Base-by-base conservation (phyloP, 2,113 vertebrate genomes). In the Lampris incognitus region DNA sequence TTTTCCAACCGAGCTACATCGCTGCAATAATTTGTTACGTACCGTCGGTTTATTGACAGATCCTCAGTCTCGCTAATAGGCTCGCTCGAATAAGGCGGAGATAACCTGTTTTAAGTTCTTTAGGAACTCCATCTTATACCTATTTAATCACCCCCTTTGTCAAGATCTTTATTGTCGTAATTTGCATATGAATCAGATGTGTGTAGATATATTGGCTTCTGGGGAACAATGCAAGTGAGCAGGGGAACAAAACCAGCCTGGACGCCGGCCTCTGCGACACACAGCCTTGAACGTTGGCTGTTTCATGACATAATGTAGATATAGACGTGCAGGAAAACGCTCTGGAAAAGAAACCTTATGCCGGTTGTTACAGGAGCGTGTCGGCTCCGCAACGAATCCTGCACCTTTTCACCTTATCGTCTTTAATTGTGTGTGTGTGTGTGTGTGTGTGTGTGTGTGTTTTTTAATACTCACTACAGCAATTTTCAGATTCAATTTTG, bases 31-130 rank as follows among this genome's bases (percentile, higher is more conserved):
- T 82, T 75, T 4, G 48, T 86, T 62, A 65, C 66, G 56, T 62
- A 71, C 56, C 5, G 49, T 60, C 42, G 70, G 76, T 80, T 66
- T 67, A 71, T 88, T 87, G 83, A 78, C 69, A 83, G 83, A 66
- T 69, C 69, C n/a, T 88, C 78, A 86, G 66, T 79, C 42, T 36
- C 41, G 78, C 75, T 78, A 88, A 83, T 38, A 78, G 61, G 66
- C 82, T 81, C 3, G 69, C 81, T 74, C 80, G 64, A 66, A 76
- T 50, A 78, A 52, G 50, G 37, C 64, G 58, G 71, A 72, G 50
- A 87, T 82, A 69, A 71, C 75, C 78, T 70, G 69, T 63, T 81
- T 75, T 80, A 84, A 79, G 59, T 51, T 6, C 24, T 24, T 24
- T 24, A 24, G 24, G 24, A 24, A 24, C 24, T 24, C 9, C 46